Percentiles rank a stretch among this genome's conserved stretches.
phyloP scores from a whole-genome alignment of 2,888 invertebrate genomes.

The Polydrusus pterygomalis region DNA sequence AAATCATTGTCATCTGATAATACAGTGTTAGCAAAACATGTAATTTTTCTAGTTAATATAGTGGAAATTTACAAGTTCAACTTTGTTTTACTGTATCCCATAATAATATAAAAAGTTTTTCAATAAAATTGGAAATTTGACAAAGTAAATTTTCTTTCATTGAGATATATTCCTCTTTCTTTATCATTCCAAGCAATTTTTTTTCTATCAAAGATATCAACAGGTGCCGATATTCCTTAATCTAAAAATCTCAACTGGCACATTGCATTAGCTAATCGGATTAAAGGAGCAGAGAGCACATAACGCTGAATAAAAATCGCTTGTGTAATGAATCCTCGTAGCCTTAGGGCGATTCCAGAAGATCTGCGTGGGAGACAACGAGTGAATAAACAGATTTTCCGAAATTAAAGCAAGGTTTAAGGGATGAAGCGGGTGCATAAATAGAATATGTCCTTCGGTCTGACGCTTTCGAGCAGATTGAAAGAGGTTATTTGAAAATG shows the following conservation, averaged over 20 bases:
- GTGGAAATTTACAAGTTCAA: too few relatives aligned
- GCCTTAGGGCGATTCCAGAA: conserved; percentile 52
- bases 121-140: too few relatives aligned
- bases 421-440: conserved; percentile 60
- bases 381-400: conserved; percentile 68
- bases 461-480: conserved; percentile 38
- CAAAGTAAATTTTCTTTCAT: too few relatives aligned
- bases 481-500: conserved; percentile 30
- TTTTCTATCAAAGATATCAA: conserved; percentile 8
- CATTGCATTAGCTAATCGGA: conserved; percentile 53
- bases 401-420: conserved; percentile 57
- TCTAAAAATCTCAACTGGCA: conserved; percentile 42
- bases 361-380: conserved; percentile 70
- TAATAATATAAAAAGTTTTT: too few relatives aligned
- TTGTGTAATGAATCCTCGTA: conserved; percentile 59
- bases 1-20: too few relatives aligned
- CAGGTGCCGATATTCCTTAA: conserved; percentile 11
- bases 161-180: neutral
- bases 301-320: conserved; percentile 54
- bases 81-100: too few relatives aligned
- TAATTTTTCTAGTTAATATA: too few relatives aligned
- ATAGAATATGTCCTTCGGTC: conserved; percentile 45
- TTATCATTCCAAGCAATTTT: neutral
- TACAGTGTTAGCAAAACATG: too few relatives aligned
- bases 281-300: conserved; percentile 34